Evolutionary conservation across 2,113 vertebrate genomes (phyloP), one percentile per base, ranked within the genome.

Genomic region (Petroica traversi): DNA sequence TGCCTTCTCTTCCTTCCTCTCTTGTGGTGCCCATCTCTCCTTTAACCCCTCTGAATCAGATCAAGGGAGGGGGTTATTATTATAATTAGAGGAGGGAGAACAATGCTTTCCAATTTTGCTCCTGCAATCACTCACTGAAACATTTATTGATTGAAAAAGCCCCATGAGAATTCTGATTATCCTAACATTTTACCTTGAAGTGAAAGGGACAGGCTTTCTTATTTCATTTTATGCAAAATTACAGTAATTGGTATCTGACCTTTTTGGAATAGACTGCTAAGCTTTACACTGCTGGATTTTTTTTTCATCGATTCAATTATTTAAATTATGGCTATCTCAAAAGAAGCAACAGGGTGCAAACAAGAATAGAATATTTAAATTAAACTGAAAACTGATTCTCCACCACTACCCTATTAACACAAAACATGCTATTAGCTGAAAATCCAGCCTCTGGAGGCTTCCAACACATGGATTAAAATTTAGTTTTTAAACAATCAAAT

Each of bases 161-260:
- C 87, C 81, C 68, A 10, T 67, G 78, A 96, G 90, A 93, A 96
- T 97, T 93, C 89, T 95, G 86, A 96, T 97, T 97, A 93, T 92
- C 64, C 87, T 74, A 96, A 91, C 49, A 85, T 93, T 97, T 95
- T 96, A 24, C 71, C 76, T 96, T 83, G 57, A 77, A 97, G 85
- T 90, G 85, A 96, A 97, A 96, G 92, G 85, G 54, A 43, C 59
- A 84, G 78, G 68, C 36, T 94, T 97, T 97, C 93, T 97, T 85
- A 92, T 97, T 97, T 97, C 86, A 85, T 97, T 96, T 97, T 94
- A 95, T 97, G 95, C 85, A 97, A 97, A 97, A 98, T 97, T 97
- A 97, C 76, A 95, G 93, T 97, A 98, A 98, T 97, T 97, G 93
- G 33, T 96, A 89, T 91, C 85, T 97, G 97, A 97, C 97, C 95